Conservation (phyloP, 2,797 vertebrate genomes). For the Euthynnus affinis region DNA sequence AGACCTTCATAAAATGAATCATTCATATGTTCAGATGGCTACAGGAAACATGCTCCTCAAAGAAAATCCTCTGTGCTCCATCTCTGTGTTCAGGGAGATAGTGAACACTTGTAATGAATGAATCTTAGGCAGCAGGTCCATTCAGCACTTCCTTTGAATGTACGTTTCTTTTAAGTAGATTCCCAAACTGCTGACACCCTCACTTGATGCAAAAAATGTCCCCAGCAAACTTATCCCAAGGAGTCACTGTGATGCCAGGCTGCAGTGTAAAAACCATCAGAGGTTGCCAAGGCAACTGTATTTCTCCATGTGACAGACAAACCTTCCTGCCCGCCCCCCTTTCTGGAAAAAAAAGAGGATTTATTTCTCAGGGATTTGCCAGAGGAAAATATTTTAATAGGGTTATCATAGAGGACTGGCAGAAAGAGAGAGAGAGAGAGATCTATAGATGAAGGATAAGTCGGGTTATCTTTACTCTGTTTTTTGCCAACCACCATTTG, state of each 20-base stretch:
- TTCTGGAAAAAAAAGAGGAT: slow-evolving; percentile 70
- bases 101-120: neutral
- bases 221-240: slow-evolving; percentile 67
- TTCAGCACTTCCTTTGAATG: slow-evolving; percentile 21
- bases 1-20: neutral
- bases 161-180: slow-evolving; percentile 44
- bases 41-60: neutral
- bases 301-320: slow-evolving; percentile 73
- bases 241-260: slow-evolving; percentile 66
- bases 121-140: slow-evolving; percentile 26
- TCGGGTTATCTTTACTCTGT: slow-evolving; percentile 66
- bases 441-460: slow-evolving; percentile 75
- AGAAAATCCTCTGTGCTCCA: neutral
- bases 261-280: slow-evolving; percentile 74
- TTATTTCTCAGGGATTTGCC: slow-evolving; percentile 79
- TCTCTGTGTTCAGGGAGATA: slow-evolving; percentile 10
- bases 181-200: slow-evolving; percentile 53
- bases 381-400: slow-evolving; percentile 79
- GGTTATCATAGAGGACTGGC: slow-evolving; percentile 69
- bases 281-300: slow-evolving; percentile 84
- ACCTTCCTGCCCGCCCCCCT: slow-evolving; percentile 41
- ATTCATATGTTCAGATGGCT: neutral
- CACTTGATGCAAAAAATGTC: slow-evolving; percentile 47
- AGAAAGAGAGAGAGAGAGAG: slow-evolving; percentile 40
- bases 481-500: slow-evolving; percentile 61